These are phyloP conservation scores for Trypoxylus dichotomus DNA, from an alignment of 1,140 invertebrate species.

Conservation along the genomic window DNA sequence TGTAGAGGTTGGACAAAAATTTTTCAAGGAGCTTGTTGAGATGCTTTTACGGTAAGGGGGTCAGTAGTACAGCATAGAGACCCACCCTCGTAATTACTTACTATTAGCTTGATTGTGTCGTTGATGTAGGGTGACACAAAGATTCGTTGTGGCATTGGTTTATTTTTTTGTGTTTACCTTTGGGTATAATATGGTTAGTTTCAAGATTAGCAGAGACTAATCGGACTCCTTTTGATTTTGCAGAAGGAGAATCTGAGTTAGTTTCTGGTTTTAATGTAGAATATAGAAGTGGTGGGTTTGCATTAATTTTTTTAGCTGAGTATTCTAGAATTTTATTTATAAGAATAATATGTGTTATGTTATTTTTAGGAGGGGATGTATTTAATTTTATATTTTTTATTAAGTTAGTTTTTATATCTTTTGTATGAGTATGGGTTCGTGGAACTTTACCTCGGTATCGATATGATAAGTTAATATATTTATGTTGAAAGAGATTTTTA, in stretches of 20 bases:
- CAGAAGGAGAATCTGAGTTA: conserved; percentile 71
- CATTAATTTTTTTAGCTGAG: conserved; percentile 62
- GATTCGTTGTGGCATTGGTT: too few relatives aligned
- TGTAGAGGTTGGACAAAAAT: too few relatives aligned
- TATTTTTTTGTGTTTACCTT: conserved; percentile 56
- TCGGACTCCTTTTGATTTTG: conserved; percentile 78
- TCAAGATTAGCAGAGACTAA: conserved; percentile 70
- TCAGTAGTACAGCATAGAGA: too few relatives aligned
- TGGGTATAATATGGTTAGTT: conserved; percentile 60
- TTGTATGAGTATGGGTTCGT: conserved; percentile 62
- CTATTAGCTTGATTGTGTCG: too few relatives aligned
- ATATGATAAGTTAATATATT: conserved; percentile 65
- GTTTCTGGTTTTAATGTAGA: conserved; percentile 78
- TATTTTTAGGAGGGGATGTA: conserved; percentile 58
- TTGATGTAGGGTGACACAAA: too few relatives aligned
- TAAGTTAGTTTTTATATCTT: conserved; percentile 56
- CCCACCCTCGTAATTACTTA: too few relatives aligned
- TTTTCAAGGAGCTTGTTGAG: too few relatives aligned
- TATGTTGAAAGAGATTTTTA: conserved; percentile 61
- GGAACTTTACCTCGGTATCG: conserved; percentile 60
- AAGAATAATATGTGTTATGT: conserved; percentile 57
- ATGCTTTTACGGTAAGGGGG: too few relatives aligned
- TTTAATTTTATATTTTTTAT: conserved; percentile 57
- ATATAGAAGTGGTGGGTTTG: conserved; percentile 68
- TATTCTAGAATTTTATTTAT: not conserved